phyloP scores from a whole-genome alignment of 2,113 vertebrate species.

The Perccottus glenii region DNA sequence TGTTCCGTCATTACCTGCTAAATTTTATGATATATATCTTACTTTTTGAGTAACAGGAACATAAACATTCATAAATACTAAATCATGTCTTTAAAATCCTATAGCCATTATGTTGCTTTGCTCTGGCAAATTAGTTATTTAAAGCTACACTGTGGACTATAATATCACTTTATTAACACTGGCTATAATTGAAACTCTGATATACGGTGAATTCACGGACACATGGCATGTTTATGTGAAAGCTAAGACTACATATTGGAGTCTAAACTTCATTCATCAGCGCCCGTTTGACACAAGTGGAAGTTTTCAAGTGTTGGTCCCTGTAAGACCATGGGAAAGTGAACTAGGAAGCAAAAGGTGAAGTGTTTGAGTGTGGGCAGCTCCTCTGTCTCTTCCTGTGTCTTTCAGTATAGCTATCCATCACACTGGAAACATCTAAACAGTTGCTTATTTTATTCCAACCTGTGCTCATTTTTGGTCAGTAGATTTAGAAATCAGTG shows the following conservation, averaged over 20 bases:
- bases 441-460: constrained; percentile 3
- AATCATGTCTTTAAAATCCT: too few relatives aligned
- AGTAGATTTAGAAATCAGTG: neutral
- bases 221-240: neutral
- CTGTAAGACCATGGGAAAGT: constrained; percentile 42
- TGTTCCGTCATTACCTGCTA: neutral
- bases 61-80: too few relatives aligned
- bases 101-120: too few relatives aligned
- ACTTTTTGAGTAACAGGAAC: too few relatives aligned
- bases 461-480: constrained; percentile 5
- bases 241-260: neutral
- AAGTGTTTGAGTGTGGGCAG: constrained; percentile 17
- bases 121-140: too few relatives aligned
- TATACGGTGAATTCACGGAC: too few relatives aligned
- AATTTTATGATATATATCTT: neutral
- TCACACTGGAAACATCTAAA: constrained; percentile 17
- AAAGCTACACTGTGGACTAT: too few relatives aligned
- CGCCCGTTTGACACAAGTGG: constrained; percentile 20
- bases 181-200: too few relatives aligned
- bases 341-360: constrained; percentile 14
- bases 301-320: constrained; percentile 33
- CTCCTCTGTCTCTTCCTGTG: constrained; percentile 46
- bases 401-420: constrained; percentile 41
- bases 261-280: neutral
- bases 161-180: too few relatives aligned